Conservation (phyloP, 2,888 invertebrate genomes). For the Syrista parreyssii region DNA sequence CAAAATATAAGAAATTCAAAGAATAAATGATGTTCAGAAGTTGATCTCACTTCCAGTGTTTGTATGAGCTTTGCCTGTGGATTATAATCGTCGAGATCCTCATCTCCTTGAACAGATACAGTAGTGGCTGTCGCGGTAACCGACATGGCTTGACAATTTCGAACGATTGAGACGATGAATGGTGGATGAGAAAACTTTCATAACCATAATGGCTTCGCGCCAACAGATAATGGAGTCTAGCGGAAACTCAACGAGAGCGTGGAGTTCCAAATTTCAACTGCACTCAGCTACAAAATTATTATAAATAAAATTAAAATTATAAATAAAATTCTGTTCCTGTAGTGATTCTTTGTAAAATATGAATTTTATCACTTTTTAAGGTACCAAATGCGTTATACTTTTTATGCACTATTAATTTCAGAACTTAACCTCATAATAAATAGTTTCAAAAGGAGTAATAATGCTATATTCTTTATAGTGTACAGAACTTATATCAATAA, state of each 20-base stretch:
- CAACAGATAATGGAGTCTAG: not conserved
- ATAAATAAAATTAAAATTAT: not conserved
- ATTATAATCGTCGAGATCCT: constrained; percentile 43
- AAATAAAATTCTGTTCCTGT: not conserved
- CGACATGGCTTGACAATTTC: not conserved
- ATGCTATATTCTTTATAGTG: not conserved
- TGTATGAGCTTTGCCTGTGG: constrained; percentile 54
- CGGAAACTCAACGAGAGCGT: not conserved
- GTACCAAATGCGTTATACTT: not conserved
- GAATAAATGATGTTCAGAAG: not conserved
- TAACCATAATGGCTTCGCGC: not conserved
- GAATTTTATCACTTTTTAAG: not conserved
- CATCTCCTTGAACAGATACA: constrained; percentile 42
- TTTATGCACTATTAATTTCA: not conserved
- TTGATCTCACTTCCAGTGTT: constrained; percentile 48
- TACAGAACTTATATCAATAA: not conserved
- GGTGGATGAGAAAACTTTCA: not conserved
- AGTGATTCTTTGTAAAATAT: not conserved
- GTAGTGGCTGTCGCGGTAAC: constrained; percentile 40
- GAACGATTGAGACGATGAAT: not conserved
- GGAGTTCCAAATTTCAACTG: not conserved
- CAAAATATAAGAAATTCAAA: not conserved
- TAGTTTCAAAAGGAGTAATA: not conserved
- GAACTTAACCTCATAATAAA: not conserved
- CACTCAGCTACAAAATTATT: not conserved